Percentiles rank a stretch among this genome's conserved stretches.
Evolutionary conservation across 1,140 invertebrate genomes (phyloP).

Genomic region (Diprion similis): DNA sequence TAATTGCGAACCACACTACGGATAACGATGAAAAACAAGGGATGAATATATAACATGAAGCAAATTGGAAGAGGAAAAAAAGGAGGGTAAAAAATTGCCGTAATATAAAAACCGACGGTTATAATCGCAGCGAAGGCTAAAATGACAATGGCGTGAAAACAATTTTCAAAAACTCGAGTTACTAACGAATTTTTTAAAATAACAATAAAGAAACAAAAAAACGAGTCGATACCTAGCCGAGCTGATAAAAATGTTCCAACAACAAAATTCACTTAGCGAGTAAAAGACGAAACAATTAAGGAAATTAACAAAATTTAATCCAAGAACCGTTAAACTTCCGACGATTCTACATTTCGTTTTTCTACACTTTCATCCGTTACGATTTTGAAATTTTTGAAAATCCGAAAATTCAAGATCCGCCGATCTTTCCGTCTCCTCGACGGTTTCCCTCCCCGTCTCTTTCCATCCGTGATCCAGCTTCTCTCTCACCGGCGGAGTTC

Average conservation of each 20-base stretch:
- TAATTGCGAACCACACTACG: conserved; percentile 4
- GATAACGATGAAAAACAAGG: neutral
- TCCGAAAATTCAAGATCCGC: too few species aligned
- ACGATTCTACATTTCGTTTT: neutral
- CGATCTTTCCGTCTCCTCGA: conserved; percentile 21
- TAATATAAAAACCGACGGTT: neutral
- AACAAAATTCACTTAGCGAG: too few species aligned
- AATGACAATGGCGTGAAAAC: too few species aligned
- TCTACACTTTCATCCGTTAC: neutral
- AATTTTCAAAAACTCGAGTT: neutral
- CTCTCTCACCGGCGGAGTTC: conserved; percentile 18
- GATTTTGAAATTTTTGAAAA: too few species aligned
- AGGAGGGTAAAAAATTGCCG: neutral
- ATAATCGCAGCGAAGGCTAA: too few species aligned
- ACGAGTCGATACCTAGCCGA: neutral
- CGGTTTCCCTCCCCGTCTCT: conserved; percentile 15
- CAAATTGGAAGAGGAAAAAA: neutral
- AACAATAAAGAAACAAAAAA: neutral
- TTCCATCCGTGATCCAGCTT: neutral
- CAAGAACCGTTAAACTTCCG: too few species aligned
- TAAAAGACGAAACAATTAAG: too few species aligned
- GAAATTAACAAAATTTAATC: too few species aligned
- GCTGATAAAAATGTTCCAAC: too few species aligned
- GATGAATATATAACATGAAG: conserved; percentile 15
- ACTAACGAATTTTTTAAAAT: neutral